These are phyloP conservation scores for Pholis gunnellus DNA, from an alignment of 2,113 vertebrate species.

Conservation along the genomic window DNA sequence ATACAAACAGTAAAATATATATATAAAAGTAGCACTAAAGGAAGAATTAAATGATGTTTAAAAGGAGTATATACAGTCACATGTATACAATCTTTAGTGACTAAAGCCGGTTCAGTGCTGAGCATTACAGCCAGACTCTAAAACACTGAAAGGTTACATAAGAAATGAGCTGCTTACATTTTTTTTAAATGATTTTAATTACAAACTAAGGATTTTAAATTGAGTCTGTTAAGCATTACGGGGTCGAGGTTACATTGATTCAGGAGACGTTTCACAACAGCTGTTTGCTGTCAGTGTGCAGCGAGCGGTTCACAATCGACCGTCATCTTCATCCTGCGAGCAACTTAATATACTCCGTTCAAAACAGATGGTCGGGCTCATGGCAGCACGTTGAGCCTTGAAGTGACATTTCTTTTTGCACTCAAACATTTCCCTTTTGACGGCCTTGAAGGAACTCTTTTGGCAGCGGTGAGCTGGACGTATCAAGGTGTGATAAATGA, in stretches of 20 bases:
- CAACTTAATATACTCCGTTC: conserved; percentile 30
- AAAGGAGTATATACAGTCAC: no score
- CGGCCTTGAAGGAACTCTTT: not conserved
- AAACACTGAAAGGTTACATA: conserved; percentile 9
- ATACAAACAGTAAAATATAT: no score
- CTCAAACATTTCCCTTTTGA: conserved; percentile 28
- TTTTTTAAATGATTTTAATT: not conserved
- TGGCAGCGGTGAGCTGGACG: not conserved
- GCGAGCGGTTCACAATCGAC: conserved; percentile 19
- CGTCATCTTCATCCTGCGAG: conserved; percentile 24
- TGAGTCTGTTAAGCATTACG: conserved; percentile 1
- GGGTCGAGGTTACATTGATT: not conserved
- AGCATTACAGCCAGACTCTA: not conserved
- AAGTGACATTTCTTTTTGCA: conserved; percentile 2
- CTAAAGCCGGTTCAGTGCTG: not conserved
- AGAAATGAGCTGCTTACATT: conserved; percentile 9
- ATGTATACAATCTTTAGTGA: not conserved
- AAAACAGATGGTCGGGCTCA: conserved; percentile 39
- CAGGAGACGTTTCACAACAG: conserved; percentile 13
- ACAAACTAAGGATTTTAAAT: conserved; percentile 24
- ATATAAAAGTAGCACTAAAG: no score
- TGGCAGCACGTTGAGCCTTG: conserved; percentile 7
- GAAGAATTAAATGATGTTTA: no score
- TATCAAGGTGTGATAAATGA: conserved; percentile 3
- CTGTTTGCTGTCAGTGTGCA: conserved; percentile 19